Evolutionary conservation across 2,113 vertebrate species (phyloP).

Genomic region (Lophius piscatorius): DNA sequence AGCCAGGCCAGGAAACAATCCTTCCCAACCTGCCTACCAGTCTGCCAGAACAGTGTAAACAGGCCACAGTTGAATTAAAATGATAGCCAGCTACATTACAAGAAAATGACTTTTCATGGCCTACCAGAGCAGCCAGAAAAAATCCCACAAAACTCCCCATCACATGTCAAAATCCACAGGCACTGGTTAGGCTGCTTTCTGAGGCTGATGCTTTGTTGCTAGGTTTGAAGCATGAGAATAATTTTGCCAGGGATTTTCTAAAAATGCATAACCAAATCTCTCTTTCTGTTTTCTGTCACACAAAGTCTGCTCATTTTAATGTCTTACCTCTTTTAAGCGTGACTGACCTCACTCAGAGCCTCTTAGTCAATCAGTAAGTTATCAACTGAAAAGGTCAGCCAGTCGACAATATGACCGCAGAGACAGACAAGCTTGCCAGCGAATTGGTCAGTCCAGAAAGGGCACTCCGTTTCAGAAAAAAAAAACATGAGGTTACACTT

Average conservation of each 20-base stretch:
- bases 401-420: slow-evolving; percentile 55
- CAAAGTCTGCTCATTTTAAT: slow-evolving; percentile 26
- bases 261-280: slow-evolving; percentile 16
- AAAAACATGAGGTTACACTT: slow-evolving; percentile 55
- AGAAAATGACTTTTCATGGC: slow-evolving; percentile 61
- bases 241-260: slow-evolving; percentile 8
- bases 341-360: slow-evolving; percentile 51
- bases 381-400: slow-evolving; percentile 62
- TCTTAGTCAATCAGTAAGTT: slow-evolving; percentile 65
- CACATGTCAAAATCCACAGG: slow-evolving; percentile 52
- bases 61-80: slow-evolving; percentile 70
- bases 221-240: slow-evolving; percentile 13
- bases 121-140: slow-evolving; percentile 48
- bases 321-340: slow-evolving; percentile 39
- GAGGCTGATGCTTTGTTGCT: not conserved
- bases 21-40: slow-evolving; percentile 35
- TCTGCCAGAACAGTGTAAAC: slow-evolving; percentile 58
- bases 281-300: slow-evolving; percentile 13
- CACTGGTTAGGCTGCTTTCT: slow-evolving; percentile 15
- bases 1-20: slow-evolving; percentile 25
- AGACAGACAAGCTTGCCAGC: slow-evolving; percentile 43
- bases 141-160: slow-evolving; percentile 35
- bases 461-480: slow-evolving; percentile 35
- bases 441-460: slow-evolving; percentile 50
- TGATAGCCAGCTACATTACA: slow-evolving; percentile 57